phyloP scores from a whole-genome alignment of 1,140 invertebrate species.

The Drosophila teissieri region DNA sequence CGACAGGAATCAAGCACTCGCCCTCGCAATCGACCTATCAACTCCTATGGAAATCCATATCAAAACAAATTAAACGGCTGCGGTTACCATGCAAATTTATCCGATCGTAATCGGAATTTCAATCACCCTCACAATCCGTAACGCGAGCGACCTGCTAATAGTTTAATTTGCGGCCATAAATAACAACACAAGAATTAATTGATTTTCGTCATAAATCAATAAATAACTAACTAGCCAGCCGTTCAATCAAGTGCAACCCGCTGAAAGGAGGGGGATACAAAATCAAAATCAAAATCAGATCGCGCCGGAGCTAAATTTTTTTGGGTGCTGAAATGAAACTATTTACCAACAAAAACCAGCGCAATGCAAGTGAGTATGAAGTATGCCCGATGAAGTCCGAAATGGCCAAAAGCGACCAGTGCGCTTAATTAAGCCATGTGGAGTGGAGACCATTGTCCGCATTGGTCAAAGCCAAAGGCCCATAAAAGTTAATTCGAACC shows the following conservation, averaged over 20 bases:
- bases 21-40: background rate
- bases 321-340: constrained; percentile 65
- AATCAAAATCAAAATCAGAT: constrained; percentile 9
- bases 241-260: constrained; percentile 19
- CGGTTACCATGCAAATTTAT: constrained; percentile 41
- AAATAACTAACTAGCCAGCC: constrained; percentile 43
- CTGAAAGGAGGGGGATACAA: constrained; percentile 8
- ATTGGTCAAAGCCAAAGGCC: constrained; percentile 46
- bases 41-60: constrained; percentile 12
- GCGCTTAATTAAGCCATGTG: constrained; percentile 63
- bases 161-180: constrained; percentile 58
- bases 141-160: constrained; percentile 51
- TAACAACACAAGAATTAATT: constrained; percentile 53
- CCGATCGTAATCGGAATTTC: constrained; percentile 25
- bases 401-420: constrained; percentile 18
- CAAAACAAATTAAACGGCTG: constrained; percentile 32
- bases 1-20: constrained; percentile 10
- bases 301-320: constrained; percentile 20
- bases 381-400: constrained; percentile 30
- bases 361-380: constrained; percentile 78
- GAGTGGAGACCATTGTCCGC: constrained; percentile 28
- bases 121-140: constrained; percentile 18
- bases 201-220: constrained; percentile 66
- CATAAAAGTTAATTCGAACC: constrained; percentile 62
- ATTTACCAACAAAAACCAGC: constrained; percentile 70